These are phyloP conservation scores for Neelides folsomi DNA, from an alignment of 2,888 invertebrate species.

Conservation along the genomic window DNA sequence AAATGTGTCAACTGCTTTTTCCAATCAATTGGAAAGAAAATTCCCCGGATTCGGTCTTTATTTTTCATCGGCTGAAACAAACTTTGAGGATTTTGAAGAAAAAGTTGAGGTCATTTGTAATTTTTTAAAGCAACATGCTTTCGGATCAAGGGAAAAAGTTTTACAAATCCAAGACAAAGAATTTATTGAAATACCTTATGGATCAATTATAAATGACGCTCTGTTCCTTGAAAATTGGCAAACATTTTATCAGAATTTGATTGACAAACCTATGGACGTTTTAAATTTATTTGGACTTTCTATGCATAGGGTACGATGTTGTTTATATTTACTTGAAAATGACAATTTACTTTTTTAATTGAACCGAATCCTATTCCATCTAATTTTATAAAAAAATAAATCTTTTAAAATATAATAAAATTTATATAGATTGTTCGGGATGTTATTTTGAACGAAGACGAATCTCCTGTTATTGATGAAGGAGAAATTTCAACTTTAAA, in stretches of 20 bases:
- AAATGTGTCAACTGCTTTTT: not conserved
- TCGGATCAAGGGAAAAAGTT: too few species aligned
- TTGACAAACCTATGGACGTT: slow-evolving; percentile 13
- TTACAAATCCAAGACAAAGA: not conserved
- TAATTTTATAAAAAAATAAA: too few species aligned
- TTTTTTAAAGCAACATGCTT: too few species aligned
- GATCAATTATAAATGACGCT: slow-evolving; percentile 10
- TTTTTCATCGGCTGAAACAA: slow-evolving; percentile 6
- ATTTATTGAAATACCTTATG: slow-evolving; percentile 6
- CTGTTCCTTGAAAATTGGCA: slow-evolving; percentile 15
- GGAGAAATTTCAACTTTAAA: not conserved
- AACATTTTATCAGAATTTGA: slow-evolving; percentile 13
- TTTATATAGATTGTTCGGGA: not conserved
- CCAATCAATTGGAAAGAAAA: slow-evolving; percentile 10
- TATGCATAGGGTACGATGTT: too few species aligned
- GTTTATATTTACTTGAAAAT: too few species aligned
- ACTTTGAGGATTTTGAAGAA: slow-evolving; percentile 6
- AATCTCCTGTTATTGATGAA: not conserved
- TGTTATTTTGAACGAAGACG: not conserved
- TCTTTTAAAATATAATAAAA: too few species aligned
- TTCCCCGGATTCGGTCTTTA: slow-evolving; percentile 24
- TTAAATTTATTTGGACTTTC: slow-evolving; percentile 21
- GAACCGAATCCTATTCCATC: too few species aligned
- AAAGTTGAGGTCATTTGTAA: not conserved
- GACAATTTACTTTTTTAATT: too few species aligned